These are phyloP conservation scores for Arctia plantaginis DNA, from an alignment of 2,888 invertebrate genomes.

Conservation along the genomic window DNA sequence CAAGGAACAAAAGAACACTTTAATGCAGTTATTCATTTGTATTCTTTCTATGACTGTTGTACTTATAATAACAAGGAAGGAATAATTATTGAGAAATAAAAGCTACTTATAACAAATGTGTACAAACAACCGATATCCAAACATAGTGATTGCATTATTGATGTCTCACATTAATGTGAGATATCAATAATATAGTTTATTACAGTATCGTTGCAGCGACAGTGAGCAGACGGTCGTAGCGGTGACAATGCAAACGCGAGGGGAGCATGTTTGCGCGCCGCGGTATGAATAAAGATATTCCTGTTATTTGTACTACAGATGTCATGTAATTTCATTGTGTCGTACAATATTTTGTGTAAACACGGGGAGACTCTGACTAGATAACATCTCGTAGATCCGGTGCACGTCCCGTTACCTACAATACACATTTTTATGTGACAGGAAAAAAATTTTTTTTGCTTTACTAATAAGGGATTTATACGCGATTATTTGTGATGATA, in stretches of 20 bases:
- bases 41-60: neutral
- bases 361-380: constrained; percentile 79
- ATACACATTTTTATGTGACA: constrained; percentile 75
- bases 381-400: constrained; percentile 82
- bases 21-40: neutral
- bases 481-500: constrained; percentile 72
- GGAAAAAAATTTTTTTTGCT: constrained; percentile 64
- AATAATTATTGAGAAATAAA: neutral
- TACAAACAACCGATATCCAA: constrained; percentile 11
- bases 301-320: constrained; percentile 86
- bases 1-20: neutral
- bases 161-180: constrained; percentile 18
- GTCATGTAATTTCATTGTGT: constrained; percentile 87
- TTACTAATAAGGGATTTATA: constrained; percentile 77
- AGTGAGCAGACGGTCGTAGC: constrained; percentile 77
- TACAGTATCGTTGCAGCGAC: constrained; percentile 63
- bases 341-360: constrained; percentile 85
- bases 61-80: neutral
- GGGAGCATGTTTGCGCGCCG: constrained; percentile 79
- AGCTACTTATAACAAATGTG: neutral
- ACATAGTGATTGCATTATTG: constrained; percentile 16
- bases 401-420: constrained; percentile 69
- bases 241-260: constrained; percentile 75
- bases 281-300: constrained; percentile 86
- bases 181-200: constrained; percentile 51